Conservation (phyloP, 2,888 invertebrate species). For the Trissonchulus latispiculum region DNA sequence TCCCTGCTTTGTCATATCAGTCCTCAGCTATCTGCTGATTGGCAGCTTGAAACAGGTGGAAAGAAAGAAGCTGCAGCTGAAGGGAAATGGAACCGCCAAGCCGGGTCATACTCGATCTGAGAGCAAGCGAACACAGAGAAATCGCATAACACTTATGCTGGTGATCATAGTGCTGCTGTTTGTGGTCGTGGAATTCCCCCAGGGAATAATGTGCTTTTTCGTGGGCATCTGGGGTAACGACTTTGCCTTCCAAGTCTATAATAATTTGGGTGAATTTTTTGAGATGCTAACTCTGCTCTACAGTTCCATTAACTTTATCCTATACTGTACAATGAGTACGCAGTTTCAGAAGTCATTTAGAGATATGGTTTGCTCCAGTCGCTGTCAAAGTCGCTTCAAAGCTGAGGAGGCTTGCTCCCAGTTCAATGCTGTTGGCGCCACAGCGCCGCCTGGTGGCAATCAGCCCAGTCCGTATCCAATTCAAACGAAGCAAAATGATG, state of each 20-base stretch:
- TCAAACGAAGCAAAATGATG: too few species aligned
- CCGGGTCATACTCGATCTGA: neutral
- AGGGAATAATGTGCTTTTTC: slow-evolving; percentile 33
- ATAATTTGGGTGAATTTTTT: slow-evolving; percentile 34
- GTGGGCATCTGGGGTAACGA: slow-evolving; percentile 33
- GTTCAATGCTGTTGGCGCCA: too few species aligned
- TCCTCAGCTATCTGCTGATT: slow-evolving; percentile 21
- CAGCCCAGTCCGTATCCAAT: too few species aligned
- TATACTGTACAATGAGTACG: slow-evolving; percentile 33
- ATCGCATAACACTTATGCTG: slow-evolving; percentile 33
- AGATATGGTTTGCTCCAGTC: neutral
- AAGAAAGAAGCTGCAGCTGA: slow-evolving; percentile 7
- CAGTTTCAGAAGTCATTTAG: slow-evolving; percentile 15
- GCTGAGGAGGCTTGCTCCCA: too few species aligned
- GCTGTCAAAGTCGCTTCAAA: too few species aligned
- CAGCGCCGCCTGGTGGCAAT: too few species aligned
- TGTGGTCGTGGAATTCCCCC: slow-evolving; percentile 35
- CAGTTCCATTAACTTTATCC: slow-evolving; percentile 33
- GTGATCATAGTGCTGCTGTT: slow-evolving; percentile 32
- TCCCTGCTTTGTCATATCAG: slow-evolving; percentile 31
- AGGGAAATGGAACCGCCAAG: neutral
- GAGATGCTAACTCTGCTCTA: slow-evolving; percentile 37
- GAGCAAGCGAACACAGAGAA: neutral
- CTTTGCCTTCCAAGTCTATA: slow-evolving; percentile 33
- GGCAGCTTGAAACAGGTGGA: slow-evolving; percentile 33